phyloP scores from a whole-genome alignment of 1,140 invertebrate genomes.

The Drosophila miranda region DNA sequence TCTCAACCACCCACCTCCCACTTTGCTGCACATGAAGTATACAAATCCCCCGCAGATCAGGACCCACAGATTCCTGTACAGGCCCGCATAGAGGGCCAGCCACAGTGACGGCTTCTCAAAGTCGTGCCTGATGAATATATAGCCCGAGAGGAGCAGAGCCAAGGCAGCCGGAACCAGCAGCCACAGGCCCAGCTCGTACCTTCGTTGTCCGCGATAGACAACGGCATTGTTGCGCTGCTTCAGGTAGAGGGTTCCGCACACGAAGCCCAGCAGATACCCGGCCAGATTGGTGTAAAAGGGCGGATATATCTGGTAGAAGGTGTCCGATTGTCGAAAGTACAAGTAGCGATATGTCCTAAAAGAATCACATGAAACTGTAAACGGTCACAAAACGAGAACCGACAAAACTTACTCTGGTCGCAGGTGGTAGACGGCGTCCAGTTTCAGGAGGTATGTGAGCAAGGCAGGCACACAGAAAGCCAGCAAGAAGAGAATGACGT shows the following conservation, averaged over 20 bases:
- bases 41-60: conserved; percentile 58
- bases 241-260: conserved; percentile 62
- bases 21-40: conserved; percentile 60
- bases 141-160: conserved; percentile 54
- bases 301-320: conserved; percentile 63
- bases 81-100: conserved; percentile 67
- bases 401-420: conserved; percentile 82
- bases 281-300: conserved; percentile 73
- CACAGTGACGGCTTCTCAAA: conserved; percentile 69
- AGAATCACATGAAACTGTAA: neutral
- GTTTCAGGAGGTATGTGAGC: conserved; percentile 81
- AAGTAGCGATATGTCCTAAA: conserved; percentile 70
- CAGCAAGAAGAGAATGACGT: conserved; percentile 51
- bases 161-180: conserved; percentile 38
- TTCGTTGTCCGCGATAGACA: conserved; percentile 16
- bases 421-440: conserved; percentile 83
- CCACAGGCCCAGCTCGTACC: conserved; percentile 54
- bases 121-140: conserved; percentile 65
- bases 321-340: conserved; percentile 63
- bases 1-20: conserved; percentile 60
- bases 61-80: conserved; percentile 72
- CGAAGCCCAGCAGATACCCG: conserved; percentile 69
- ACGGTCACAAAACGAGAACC: neutral
- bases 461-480: conserved; percentile 82
- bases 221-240: conserved; percentile 13